A percentile compares a stretch with the other conserved stretches of the same genome.
Conservation (phyloP, 1,140 invertebrate genomes). For the Temnothorax nylanderi region DNA sequence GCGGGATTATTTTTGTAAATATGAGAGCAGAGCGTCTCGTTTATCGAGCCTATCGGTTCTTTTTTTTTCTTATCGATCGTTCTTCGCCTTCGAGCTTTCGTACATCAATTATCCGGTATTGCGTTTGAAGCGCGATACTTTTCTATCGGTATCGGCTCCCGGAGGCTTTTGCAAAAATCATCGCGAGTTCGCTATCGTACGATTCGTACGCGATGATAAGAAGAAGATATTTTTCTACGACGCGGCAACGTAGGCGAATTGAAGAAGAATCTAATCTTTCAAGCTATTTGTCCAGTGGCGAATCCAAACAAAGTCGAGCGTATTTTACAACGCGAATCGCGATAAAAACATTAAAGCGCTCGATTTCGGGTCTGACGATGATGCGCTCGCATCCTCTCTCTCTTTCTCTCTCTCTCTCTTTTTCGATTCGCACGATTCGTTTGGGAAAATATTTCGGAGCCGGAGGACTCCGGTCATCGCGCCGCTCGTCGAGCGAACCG, state of each 20-base stretch:
- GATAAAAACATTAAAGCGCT: neutral
- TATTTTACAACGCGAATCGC: neutral
- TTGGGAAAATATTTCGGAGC: conserved; percentile 42
- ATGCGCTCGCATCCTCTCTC: neutral
- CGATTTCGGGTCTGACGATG: neutral
- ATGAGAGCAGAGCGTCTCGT: neutral
- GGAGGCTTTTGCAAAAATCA: neutral
- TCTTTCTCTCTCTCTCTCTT: neutral
- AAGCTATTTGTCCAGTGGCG: neutral
- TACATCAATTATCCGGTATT: neutral
- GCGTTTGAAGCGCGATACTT: neutral
- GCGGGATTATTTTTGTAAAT: conserved; percentile 7
- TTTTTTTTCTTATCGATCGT: neutral
- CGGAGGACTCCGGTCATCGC: conserved; percentile 38
- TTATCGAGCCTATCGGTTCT: conserved; percentile 10
- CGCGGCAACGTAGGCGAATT: no score
- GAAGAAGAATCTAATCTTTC: neutral
- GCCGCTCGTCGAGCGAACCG: conserved; percentile 28
- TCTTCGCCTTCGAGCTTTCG: conserved; percentile 3
- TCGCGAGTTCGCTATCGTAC: neutral
- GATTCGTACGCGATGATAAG: neutral
- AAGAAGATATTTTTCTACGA: neutral
- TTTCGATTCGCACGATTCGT: conserved; percentile 1
- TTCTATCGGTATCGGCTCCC: neutral
- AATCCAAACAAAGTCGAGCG: neutral